Base-by-base conservation (phyloP, 2,888 invertebrate species). In the Pinctada fucata region DNA sequence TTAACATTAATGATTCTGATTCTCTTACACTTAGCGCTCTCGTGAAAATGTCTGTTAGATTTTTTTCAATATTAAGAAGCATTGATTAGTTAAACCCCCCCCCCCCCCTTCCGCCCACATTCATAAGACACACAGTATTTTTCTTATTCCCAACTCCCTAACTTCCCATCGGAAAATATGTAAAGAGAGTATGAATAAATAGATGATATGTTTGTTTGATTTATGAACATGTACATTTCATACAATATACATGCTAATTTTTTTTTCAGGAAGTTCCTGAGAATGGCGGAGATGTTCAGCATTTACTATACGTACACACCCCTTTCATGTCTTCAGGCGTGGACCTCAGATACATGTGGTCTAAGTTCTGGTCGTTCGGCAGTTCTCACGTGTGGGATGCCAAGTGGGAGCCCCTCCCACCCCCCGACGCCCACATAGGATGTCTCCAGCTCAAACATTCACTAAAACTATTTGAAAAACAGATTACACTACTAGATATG, bases 211-310 rank as follows among this genome's bases (percentile, higher is more conserved):
- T 58, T 10, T 58, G 58, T 58, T 58, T 58, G 13, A 58, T 13
- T 10, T 58, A 10, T 58, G 13, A 10, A 58, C 58, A 10, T 10
- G 58, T 58, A 58, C 58, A 58, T 58, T 68, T 68, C 48, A 13
- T 68, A 6, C 66, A n/a, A 66, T 10, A 13, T 13, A 6, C 8
- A 51, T 47, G 10, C 10, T 68, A 45, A 47, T 65, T 4, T 50
- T 66, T 63, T 52, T 86, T 85, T 2, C 93, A 96, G 96, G 97
- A 97, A 88, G 96, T 97, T 64, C 97, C 97, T 0, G 97, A 97
- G 91, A 97, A 97, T 88, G 97, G 97, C 0, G 96, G 97, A 0
- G 97, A 97, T 88, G 94, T 96, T 1, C 95, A 96, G 0, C 97
- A 97, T 90, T 93, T 97, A 47, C 94, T 94, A 75, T 95, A 95